These are phyloP conservation scores for Brachionus asplanchnoidis DNA, from an alignment of 1,140 invertebrate species.

Conservation along the genomic window DNA sequence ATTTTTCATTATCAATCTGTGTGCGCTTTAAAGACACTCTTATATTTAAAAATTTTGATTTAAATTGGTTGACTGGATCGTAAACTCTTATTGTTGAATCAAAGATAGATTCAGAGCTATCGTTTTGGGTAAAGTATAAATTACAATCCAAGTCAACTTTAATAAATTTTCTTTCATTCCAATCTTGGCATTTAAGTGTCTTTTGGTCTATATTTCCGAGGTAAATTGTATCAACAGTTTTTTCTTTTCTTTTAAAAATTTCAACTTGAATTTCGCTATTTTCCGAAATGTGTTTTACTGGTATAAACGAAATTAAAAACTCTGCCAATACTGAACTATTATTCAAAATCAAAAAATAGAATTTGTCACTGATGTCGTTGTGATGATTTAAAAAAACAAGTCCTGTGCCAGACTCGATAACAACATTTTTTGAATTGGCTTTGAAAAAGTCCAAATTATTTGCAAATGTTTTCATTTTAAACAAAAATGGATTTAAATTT, in stretches of 20 bases:
- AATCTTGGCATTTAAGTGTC: not conserved
- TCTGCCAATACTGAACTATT: constrained; percentile 5
- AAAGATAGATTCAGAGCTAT: not conserved
- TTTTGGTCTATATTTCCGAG: not conserved
- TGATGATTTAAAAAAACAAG: not conserved
- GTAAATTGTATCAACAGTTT: not conserved
- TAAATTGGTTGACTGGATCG: not conserved
- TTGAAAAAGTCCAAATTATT: not conserved
- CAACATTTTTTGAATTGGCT: not conserved
- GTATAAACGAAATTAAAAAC: not conserved
- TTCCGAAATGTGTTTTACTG: not conserved
- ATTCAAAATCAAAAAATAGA: not conserved
- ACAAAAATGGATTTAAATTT: not conserved
- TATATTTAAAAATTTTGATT: not conserved
- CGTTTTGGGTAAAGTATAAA: not conserved
- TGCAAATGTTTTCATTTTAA: not conserved
- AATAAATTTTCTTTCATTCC: not conserved
- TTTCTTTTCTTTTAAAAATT: not conserved
- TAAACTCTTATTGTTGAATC: not conserved
- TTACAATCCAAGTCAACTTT: not conserved
- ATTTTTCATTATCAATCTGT: not conserved
- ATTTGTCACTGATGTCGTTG: not conserved
- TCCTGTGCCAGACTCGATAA: not conserved
- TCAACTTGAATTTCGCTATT: not conserved
- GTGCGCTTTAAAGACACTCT: not conserved